These are phyloP conservation scores for Habroteleia sp. DNA, from an alignment of 2,888 invertebrate species.

Conservation along the genomic window DNA sequence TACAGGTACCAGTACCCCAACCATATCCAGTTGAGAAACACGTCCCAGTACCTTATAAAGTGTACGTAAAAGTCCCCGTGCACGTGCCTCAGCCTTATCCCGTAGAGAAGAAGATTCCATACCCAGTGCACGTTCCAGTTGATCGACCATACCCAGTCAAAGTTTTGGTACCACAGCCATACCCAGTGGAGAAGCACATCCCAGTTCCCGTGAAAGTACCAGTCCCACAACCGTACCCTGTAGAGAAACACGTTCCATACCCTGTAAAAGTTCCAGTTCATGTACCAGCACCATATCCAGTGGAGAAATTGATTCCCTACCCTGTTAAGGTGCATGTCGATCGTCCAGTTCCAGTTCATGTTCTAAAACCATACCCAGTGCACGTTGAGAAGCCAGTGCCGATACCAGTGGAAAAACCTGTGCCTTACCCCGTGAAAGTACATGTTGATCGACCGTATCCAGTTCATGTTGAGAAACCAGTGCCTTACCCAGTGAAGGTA, in stretches of 20 bases:
- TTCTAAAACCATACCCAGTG: slow-evolving; percentile 81
- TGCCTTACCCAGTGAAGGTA: slow-evolving; percentile 86
- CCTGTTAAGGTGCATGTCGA: slow-evolving; percentile 57
- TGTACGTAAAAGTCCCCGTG: slow-evolving; percentile 87
- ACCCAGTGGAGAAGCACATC: slow-evolving; percentile 84
- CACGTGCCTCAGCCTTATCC: slow-evolving; percentile 80
- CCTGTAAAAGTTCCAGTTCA: slow-evolving; percentile 87
- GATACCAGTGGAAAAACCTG: slow-evolving; percentile 87
- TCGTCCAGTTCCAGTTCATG: slow-evolving; percentile 52
- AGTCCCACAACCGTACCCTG: slow-evolving; percentile 89
- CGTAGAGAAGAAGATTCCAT: slow-evolving; percentile 79
- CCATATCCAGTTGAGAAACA: slow-evolving; percentile 87
- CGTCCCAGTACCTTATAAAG: slow-evolving; percentile 89
- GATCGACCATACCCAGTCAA: slow-evolving; percentile 91
- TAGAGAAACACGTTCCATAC: slow-evolving; percentile 87
- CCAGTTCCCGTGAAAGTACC: slow-evolving; percentile 87
- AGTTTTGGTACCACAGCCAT: slow-evolving; percentile 85
- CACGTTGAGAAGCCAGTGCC: slow-evolving; percentile 86
- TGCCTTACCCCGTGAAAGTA: slow-evolving; percentile 84
- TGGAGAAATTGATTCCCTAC: slow-evolving; percentile 55
- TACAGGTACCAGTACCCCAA: slow-evolving; percentile 82
- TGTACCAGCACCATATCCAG: slow-evolving; percentile 86
- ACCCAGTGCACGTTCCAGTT: slow-evolving; percentile 84
- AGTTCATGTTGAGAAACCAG: slow-evolving; percentile 82
- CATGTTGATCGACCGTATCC: slow-evolving; percentile 87